Evolutionary conservation across 2,113 vertebrate genomes (phyloP), one percentile per base, ranked within the genome.

Genomic region (western clawed frog (Xenopus tropicalis)): DNA sequence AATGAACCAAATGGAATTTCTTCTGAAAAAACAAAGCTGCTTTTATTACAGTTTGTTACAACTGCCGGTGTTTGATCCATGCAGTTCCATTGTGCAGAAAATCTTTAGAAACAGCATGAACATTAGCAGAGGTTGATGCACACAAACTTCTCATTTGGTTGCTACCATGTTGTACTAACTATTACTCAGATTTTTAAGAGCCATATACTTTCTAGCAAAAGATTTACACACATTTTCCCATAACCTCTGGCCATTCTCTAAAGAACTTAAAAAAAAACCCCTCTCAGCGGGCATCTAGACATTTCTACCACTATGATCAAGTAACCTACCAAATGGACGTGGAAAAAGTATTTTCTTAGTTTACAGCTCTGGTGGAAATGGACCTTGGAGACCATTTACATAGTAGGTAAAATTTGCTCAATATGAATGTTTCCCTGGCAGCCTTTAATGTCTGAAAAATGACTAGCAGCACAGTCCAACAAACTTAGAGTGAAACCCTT

Each of bases 391-490:
- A 61, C 72, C 64, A 68, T 74, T 74, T 74, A 74, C 56, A 22
- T 68, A 61, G 57, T 58, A 68, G 65, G 72, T 52, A 74, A 74
- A 65, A 58, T 68, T 74, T 74, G 52, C 44, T 68, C 72, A 68
- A 23, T 68, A 51, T 69, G 65, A 61, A 74, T 61, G 57, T 74
- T 74, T 74, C 72, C 65, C 65, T 68, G 63, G 48, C 72, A 74
- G 65, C 65, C 43, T 14, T 74, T 68, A 61, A 56, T 62, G 72
- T 56, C 56, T 74, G 71, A 74, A 67, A 74, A 68, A 74, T 74
- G 51, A 74, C 43, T 52, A 7, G 72, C 57, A 23, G 65, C 56
- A 22, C 44, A 3, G 44, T 61, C 65, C 72, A 68, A 54, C 24
- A 61, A 63, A 62, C 21, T 44, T 43, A 59, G 65, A 17, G 19